phyloP scores from a whole-genome alignment of 2,888 invertebrate species.

The Agrochola litura region DNA sequence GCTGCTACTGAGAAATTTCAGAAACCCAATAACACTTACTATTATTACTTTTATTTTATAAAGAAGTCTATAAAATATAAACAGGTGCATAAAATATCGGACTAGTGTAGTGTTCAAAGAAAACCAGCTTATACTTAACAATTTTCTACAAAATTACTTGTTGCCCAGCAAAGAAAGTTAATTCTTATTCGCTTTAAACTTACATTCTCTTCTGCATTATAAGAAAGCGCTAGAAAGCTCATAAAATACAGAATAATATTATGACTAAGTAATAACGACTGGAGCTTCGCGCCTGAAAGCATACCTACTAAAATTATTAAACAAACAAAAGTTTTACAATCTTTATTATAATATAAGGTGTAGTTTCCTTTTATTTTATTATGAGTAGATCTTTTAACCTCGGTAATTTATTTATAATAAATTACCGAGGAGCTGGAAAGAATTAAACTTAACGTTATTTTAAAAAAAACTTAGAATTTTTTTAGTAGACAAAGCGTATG shows the following conservation, averaged over 20 bases:
- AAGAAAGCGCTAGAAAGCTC: not conserved
- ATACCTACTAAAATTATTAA: not conserved
- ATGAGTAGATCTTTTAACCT: no score
- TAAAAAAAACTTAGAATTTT: no score
- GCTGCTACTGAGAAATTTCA: no score
- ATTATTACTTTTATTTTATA: not conserved
- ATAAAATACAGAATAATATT: not conserved
- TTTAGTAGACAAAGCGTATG: no score
- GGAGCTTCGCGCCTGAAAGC: not conserved
- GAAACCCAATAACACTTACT: no score
- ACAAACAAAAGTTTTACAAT: not conserved
- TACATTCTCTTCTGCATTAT: constrained; percentile 1
- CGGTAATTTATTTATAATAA: no score
- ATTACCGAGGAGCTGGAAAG: no score
- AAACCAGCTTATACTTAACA: no score
- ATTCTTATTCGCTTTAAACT: not conserved
- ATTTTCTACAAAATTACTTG: no score
- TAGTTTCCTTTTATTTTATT: no score
- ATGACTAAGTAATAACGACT: not conserved
- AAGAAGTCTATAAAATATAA: not conserved
- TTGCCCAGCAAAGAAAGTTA: no score
- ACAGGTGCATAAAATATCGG: not conserved
- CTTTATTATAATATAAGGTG: not conserved
- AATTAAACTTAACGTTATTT: no score
- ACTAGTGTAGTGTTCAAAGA: not conserved